Base-by-base conservation (phyloP, 2,888 invertebrate species). In the Phaonia tiefii region DNA sequence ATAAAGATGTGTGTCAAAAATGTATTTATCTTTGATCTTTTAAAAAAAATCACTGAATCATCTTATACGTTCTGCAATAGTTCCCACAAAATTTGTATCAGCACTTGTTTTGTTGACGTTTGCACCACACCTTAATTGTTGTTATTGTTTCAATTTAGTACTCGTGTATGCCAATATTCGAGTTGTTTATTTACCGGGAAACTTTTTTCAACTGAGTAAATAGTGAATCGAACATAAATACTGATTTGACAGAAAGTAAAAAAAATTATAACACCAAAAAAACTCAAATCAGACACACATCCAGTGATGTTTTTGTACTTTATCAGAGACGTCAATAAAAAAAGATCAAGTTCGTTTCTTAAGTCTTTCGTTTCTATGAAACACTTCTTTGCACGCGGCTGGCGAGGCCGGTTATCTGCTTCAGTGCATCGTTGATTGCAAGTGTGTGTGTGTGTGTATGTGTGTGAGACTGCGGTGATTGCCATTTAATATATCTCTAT, bases 341-440 rank as follows among this genome's bases (percentile, higher is more conserved):
- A 63, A 22, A 58, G 56, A 75, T 65, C 83, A 77, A 84, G 84
- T 85, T 86, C 78, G 83, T 84, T 83, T 83, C 82, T 81, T 81
- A 71, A 84, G 84, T 85, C 83, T 84, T 85, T 85, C 56, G 79
- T 80, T 83, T 75, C 13, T 17, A 2, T 42, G 46, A 22, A 1
- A 42, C 37, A 51, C 70, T 70, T 70, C 20, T 56, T 69, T 49
- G 4, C 42, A 71, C 44, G 31, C 31, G 31, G n/a, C n/a, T n/a
- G n/a, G 8, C 31, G 31, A 31, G 31, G 31, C 31, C 31, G 31
- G 31, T 31, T 31, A 31, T 3, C 31, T 3, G 31, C 31, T 44
- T 42, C 8, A 2, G 60, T 65, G 37, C 15, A 26, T 17, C 37
- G 7, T n/a, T 37, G 56, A 22, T 22, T 37, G 15, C 31, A 31